These are phyloP conservation scores for Hydrolagus affinis DNA, from an alignment of 2,113 vertebrate genomes.

Conservation along the genomic window DNA sequence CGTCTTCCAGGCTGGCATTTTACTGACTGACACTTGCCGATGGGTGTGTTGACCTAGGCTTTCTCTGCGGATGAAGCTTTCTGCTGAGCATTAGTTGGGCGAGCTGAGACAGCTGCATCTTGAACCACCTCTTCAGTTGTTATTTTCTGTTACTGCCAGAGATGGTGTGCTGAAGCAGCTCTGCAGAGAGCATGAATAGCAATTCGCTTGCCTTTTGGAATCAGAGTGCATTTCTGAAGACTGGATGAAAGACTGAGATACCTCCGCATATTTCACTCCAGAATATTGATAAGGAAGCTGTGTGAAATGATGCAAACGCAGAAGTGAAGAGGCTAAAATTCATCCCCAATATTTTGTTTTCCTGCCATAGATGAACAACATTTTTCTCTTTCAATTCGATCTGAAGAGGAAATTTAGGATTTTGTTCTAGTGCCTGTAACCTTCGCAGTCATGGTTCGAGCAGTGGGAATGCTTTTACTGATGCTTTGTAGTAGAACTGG, in stretches of 20 bases:
- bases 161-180: conserved; percentile 39
- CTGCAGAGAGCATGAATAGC: conserved; percentile 34
- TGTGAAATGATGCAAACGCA: conserved; percentile 41
- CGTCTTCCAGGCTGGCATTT: background rate
- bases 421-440: conserved; percentile 36
- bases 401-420: conserved; percentile 32
- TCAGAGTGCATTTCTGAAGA: conserved; percentile 31
- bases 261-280: conserved; percentile 34
- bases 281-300: conserved; percentile 38
- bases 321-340: conserved; percentile 47
- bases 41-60: background rate
- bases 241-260: conserved; percentile 38
- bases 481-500: conserved; percentile 52
- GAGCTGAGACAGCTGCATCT: background rate
- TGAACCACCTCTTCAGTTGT: conserved; percentile 28
- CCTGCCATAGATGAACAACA: conserved; percentile 9
- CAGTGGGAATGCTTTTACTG: conserved; percentile 52
- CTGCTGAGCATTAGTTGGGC: background rate
- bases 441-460: conserved; percentile 54
- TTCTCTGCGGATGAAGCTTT: background rate
- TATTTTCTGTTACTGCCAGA: conserved; percentile 47
- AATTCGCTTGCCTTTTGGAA: conserved; percentile 31
- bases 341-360: conserved; percentile 31
- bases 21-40: background rate
- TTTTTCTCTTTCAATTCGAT: background rate